Percentiles rank a stretch among this genome's conserved stretches.
Evolutionary conservation across 2,113 vertebrate species (phyloP).

Genomic region (Pipa parva): DNA sequence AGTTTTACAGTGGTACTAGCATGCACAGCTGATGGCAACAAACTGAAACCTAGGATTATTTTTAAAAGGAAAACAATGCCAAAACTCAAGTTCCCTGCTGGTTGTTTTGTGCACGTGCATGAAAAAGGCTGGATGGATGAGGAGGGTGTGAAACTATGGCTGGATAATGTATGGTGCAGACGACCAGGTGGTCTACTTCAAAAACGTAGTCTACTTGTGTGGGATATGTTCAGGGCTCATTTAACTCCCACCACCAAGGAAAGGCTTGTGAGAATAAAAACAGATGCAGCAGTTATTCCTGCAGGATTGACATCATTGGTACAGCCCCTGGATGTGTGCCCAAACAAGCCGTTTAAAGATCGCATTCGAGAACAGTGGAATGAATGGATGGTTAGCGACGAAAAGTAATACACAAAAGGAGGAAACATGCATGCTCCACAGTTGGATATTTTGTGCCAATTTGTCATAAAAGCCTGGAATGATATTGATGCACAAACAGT

Average conservation of each 20-base stretch:
- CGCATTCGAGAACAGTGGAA: conserved; percentile 36
- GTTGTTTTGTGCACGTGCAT: conserved; percentile 10
- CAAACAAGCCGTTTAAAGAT: conserved; percentile 18
- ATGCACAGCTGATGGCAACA: conserved; percentile 12
- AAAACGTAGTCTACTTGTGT: not conserved
- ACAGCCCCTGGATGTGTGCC: conserved; percentile 11
- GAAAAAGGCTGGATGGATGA: conserved; percentile 22
- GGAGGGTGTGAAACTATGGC: conserved; percentile 4
- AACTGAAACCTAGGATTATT: conserved; percentile 24
- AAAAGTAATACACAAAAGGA: conserved; percentile 31
- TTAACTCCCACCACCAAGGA: not conserved
- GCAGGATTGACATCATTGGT: conserved; percentile 18
- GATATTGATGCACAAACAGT: conserved; percentile 13
- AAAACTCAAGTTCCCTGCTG: conserved; percentile 3
- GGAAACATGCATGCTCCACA: conserved; percentile 37
- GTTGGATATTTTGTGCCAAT: conserved; percentile 26
- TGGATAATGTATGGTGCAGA: conserved; percentile 17
- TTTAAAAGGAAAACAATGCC: conserved; percentile 28
- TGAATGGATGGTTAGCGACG: conserved; percentile 32
- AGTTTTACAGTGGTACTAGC: conserved; percentile 7
- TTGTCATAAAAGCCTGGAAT: conserved; percentile 26
- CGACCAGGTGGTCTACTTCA: conserved; percentile 8
- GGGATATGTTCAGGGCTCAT: not conserved
- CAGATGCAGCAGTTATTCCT: conserved; percentile 25
- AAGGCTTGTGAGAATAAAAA: conserved; percentile 16